Percentiles rank a stretch among this genome's conserved stretches.
Evolutionary conservation across 2,113 vertebrate species (phyloP).

Genomic region (Oncorhynchus masou): DNA sequence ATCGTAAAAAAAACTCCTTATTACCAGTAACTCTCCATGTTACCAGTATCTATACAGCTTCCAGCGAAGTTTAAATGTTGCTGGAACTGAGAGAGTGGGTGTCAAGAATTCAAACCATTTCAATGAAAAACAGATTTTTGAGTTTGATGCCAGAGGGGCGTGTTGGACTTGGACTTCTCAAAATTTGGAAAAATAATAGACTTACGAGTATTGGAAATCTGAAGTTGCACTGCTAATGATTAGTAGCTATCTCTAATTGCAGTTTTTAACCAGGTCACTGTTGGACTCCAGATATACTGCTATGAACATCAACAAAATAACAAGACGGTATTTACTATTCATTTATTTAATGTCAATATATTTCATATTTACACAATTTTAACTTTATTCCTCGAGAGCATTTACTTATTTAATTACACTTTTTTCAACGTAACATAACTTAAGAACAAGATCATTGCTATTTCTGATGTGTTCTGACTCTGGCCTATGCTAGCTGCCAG

Average conservation of each 20-base stretch:
- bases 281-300: neutral
- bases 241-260: neutral
- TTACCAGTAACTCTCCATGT: neutral
- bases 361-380: conserved; percentile 74
- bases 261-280: neutral
- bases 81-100: neutral
- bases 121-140: neutral
- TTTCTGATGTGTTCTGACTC: conserved; percentile 55
- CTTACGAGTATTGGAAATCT: neutral
- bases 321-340: conserved; percentile 7
- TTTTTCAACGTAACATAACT: conserved; percentile 66
- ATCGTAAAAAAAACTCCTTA: neutral
- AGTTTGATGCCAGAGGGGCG: neutral
- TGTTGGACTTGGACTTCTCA: neutral
- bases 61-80: neutral
- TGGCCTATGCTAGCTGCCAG: conserved; percentile 72
- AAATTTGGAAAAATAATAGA: neutral
- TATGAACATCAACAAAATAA: neutral
- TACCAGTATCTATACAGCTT: neutral
- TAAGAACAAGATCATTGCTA: conserved; percentile 60
- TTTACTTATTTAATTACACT: conserved; percentile 59
- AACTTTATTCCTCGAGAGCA: conserved; percentile 51
- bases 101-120: neutral
- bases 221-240: neutral
- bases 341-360: conserved; percentile 73